Base-by-base conservation (phyloP, 1,140 invertebrate species). In the Drosophila tristis region DNA sequence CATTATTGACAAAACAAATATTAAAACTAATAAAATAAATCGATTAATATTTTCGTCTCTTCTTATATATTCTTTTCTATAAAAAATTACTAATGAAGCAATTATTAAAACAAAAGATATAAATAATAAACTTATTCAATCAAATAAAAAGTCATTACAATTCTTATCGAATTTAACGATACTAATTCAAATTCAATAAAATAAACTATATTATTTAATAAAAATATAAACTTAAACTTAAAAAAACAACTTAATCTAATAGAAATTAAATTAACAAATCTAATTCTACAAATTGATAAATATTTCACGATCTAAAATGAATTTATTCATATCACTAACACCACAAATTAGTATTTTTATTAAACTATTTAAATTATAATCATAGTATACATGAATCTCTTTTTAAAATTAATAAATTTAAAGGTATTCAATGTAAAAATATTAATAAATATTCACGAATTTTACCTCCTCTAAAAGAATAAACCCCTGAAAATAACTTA, bases 1-100 rank as follows among this genome's bases (percentile, higher is more conserved):
- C 78, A 95, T 91, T 93, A 95, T 95, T n/a, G 94, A 95, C 50
- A 94, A 78, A 80, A 95, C 92, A 94, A 95, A 95, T 92, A 95
- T 91, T 80, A 94, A 90, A 66, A 95, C 93, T 91, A 95, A 93
- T 68, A 82, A 75, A 92, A 93, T 93, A 93, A 93, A 95, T n/a
- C 93, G 93, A 90, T 93, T 92, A 74, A 84, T 80, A 80, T 80
- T 80, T 49, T 54, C 35, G 68, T 80, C 94, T 23, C 49, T 72
- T 29, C 1, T 20, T 93, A 95, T 95, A 93, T 95, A 95, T 56
- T 92, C 89, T 64, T 92, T 91, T 87, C 93, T 94, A 93, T 95
- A 95, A 89, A 92, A 92, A 92, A 95, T 91, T 68, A 95, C 93
- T 90, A 94, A 93, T 58, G 92, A 93, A 90, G 94, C 94, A 95